Conservation (phyloP, 2,113 vertebrate species). For the Ciconia boyciana region DNA sequence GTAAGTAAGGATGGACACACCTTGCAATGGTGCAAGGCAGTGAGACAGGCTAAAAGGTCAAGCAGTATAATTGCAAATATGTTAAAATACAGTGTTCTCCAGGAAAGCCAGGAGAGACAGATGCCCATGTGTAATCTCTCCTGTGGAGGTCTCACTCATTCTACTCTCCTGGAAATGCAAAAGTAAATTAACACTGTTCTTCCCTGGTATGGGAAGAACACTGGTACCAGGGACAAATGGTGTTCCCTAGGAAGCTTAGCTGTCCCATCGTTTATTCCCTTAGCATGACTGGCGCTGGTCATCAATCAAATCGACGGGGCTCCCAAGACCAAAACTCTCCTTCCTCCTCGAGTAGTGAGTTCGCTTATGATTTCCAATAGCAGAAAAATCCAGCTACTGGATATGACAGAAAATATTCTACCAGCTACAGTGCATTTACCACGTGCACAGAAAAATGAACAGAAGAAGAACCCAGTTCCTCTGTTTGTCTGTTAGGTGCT, state of each 20-base stretch:
- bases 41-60: neutral
- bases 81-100: neutral
- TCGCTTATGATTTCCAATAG: conserved; percentile 27
- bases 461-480: neutral
- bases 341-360: conserved; percentile 13
- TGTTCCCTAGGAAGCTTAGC: neutral
- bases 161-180: neutral
- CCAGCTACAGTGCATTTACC: neutral
- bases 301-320: neutral
- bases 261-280: neutral
- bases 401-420: neutral
- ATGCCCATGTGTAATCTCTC: neutral
- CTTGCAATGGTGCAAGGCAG: neutral
- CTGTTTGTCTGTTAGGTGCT: conserved; percentile 58
- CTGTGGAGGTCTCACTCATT: neutral
- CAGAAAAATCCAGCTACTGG: neutral
- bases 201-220: neutral
- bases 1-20: neutral
- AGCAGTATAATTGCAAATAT: neutral
- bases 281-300: neutral
- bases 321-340: conserved; percentile 21
- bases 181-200: neutral
- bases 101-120: neutral
- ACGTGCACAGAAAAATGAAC: neutral
- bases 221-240: neutral